Evolutionary conservation across 2,888 invertebrate species (phyloP), one percentile per base, ranked within the genome.

Genomic region (Odontocerum albicorne): DNA sequence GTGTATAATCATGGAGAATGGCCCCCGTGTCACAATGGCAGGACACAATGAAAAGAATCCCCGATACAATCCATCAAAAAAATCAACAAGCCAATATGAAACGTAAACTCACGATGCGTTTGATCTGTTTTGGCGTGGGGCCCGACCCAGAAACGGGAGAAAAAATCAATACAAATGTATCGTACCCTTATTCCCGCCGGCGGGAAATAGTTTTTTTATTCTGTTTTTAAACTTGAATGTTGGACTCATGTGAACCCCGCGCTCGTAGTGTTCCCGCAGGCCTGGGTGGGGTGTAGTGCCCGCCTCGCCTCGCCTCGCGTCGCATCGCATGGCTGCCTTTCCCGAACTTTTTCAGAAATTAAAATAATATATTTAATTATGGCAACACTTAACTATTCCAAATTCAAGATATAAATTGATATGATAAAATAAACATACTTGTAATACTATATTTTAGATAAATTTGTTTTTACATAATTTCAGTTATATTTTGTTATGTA

Each of bases 111-210:
- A 20, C 6, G 20, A 1, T 16, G 12, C 17, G 12, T 20, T 19
- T 16, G 32, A 32, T 27, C 33, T 42, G 12, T 42, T 49, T 49
- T 33, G 49, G 49, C 40, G 32, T 49, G 49, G 40, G 49, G 31
- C 33, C 42, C 15, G 7, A 6, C 15, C 4, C 10, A 38, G 16
- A 15, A 33, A 12, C 13, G 21, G 21, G 46, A 46, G 35, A 21
- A 40, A 33, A 35, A 46, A 35, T 46, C 36, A 21, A 46, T 46
- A 36, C 20, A 35, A 36, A 21, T 36, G 35, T 21, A 36, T 31
- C 31, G 40, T 40, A 40, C 40, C 40, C 40, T 19, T 40, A 40
- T 40, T 19, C 19, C 3, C 15, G 35, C 35, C 13, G 35, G 35
- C 7, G 15, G 15, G 7, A 16, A 16, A 15, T 12, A 13, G 12